These are phyloP conservation scores for Dione juno DNA, from an alignment of 2,888 invertebrate genomes.

Conservation along the genomic window DNA sequence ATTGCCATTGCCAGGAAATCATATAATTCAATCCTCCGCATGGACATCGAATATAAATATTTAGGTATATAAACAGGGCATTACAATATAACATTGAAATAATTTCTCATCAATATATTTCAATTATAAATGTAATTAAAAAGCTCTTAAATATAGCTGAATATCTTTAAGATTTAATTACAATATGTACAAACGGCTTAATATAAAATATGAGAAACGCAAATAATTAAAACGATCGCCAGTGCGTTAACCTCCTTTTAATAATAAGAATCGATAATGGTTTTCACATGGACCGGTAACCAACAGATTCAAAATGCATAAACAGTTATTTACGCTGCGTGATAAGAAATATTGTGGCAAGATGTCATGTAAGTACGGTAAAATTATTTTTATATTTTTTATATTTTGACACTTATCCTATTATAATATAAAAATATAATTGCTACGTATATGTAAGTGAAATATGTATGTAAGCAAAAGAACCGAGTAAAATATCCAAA, in stretches of 20 bases:
- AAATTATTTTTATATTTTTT: not conserved
- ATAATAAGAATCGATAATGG: constrained; percentile 45
- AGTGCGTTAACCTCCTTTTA: constrained; percentile 37
- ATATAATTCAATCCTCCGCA: too few species aligned
- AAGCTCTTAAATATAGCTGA: constrained; percentile 1
- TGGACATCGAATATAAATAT: not conserved
- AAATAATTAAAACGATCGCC: constrained; percentile 43
- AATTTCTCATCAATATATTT: not conserved
- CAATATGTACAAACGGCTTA: constrained; percentile 10
- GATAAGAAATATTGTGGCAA: not conserved
- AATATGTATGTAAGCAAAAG: not conserved
- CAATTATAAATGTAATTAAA: constrained; percentile 13
- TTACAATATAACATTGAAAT: not conserved
- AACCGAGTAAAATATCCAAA: not conserved
- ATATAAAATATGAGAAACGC: constrained; percentile 11
- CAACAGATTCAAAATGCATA: constrained; percentile 45
- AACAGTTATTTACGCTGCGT: constrained; percentile 42
- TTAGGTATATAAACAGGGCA: not conserved
- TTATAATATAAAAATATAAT: too few species aligned
- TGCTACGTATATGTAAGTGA: not conserved
- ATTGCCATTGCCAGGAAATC: too few species aligned
- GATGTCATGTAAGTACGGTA: not conserved
- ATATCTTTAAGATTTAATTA: constrained; percentile 8
- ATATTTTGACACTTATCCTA: not conserved
- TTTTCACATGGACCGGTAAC: constrained; percentile 46